phyloP scores from a whole-genome alignment of 1,140 invertebrate genomes.

The Platyura marginata region DNA sequence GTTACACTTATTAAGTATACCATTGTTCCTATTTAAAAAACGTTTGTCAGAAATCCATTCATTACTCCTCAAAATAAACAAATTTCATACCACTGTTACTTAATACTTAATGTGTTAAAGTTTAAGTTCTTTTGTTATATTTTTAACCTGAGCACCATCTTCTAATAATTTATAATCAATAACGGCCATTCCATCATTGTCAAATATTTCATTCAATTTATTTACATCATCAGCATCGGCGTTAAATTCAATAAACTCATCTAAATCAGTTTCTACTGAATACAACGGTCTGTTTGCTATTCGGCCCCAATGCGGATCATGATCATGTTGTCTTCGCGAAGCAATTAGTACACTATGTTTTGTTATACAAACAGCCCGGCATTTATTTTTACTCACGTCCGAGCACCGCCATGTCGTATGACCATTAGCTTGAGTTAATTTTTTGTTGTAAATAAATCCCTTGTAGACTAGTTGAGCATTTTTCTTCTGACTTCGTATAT shows the following conservation, averaged over 20 bases:
- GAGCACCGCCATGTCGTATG: conserved; percentile 20
- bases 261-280: conserved; percentile 14
- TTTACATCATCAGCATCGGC: conserved; percentile 15
- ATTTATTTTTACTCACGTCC: conserved; percentile 15
- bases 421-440: conserved; percentile 18
- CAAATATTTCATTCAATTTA: conserved; percentile 7
- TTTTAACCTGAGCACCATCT: too few species aligned
- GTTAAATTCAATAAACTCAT: conserved; percentile 18
- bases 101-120: too few species aligned
- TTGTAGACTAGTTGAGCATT: conserved; percentile 18
- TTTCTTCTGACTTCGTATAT: conserved; percentile 20
- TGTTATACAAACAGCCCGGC: conserved; percentile 20
- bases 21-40: too few species aligned
- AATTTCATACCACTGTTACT: too few species aligned
- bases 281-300: conserved; percentile 16
- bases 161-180: too few species aligned
- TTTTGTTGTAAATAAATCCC: conserved; percentile 20
- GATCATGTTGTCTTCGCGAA: conserved; percentile 13
- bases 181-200: too few species aligned
- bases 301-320: conserved; percentile 10
- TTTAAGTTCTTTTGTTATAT: too few species aligned
- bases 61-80: too few species aligned
- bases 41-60: too few species aligned
- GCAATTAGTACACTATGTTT: conserved; percentile 12
- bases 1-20: too few species aligned